These are phyloP conservation scores for Chascanopsetta lugubris DNA, from an alignment of 2,113 vertebrate species.

Conservation along the genomic window DNA sequence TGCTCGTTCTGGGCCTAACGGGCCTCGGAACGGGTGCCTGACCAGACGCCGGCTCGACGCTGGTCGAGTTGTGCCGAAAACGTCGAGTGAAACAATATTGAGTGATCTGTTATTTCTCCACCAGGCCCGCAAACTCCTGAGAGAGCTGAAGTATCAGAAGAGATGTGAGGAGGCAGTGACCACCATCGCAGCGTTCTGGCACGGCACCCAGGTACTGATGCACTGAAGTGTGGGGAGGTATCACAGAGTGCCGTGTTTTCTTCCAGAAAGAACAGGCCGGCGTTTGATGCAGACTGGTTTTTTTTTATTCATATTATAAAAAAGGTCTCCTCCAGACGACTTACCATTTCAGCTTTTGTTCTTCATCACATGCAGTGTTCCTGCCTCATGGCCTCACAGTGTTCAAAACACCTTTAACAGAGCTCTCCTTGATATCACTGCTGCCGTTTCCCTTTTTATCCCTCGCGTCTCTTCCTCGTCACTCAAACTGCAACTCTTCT, in stretches of 20 bases:
- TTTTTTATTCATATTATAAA: constrained; percentile 1
- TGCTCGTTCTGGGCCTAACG: too few species aligned
- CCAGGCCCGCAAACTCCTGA: constrained; percentile 91
- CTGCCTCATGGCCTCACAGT: constrained; percentile 23
- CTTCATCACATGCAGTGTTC: constrained; percentile 3
- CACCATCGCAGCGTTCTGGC: constrained; percentile 94
- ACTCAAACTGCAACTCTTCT: constrained; percentile 43
- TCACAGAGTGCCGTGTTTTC: constrained; percentile 11
- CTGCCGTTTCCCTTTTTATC: constrained; percentile 41
- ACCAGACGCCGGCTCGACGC: too few species aligned
- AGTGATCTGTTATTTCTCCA: neutral
- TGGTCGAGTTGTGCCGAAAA: too few species aligned
- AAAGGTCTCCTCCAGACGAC: constrained; percentile 10
- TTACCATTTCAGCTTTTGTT: constrained; percentile 10
- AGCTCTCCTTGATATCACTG: constrained; percentile 32
- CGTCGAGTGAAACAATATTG: too few species aligned
- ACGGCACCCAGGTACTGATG: constrained; percentile 89
- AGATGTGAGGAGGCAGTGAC: constrained; percentile 92
- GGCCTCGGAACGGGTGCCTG: too few species aligned
- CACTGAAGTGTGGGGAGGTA: constrained; percentile 2
- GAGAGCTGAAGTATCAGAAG: constrained; percentile 93
- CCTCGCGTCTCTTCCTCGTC: constrained; percentile 59
- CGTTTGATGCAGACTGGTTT: constrained; percentile 10
- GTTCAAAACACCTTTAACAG: constrained; percentile 32
- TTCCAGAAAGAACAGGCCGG: neutral